Percentiles rank a stretch among this genome's conserved stretches.
phyloP scores from a whole-genome alignment of 2,113 vertebrate species.

The Campylomormyrus numenius region DNA sequence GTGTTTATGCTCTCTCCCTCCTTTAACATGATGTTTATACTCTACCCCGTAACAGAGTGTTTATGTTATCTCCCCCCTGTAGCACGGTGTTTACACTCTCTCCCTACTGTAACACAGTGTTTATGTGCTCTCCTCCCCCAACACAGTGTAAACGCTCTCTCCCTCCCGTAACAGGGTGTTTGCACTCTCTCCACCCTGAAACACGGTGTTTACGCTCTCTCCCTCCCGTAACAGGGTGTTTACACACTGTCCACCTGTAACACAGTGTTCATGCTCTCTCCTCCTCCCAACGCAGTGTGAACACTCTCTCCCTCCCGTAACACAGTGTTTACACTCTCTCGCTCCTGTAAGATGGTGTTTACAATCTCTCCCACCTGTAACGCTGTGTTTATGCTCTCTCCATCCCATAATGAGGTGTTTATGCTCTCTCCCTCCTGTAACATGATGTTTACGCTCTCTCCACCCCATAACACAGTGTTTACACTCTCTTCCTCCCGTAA shows the following conservation, averaged over 20 bases:
- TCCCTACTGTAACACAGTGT: too few relatives aligned
- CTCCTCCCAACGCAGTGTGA: constrained; percentile 31
- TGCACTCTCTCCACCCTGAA: constrained; percentile 21
- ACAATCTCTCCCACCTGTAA: constrained; percentile 26
- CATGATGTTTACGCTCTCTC: constrained; percentile 18
- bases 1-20: neutral
- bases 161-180: neutral
- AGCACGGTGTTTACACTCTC: too few relatives aligned
- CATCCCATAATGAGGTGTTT: too few relatives aligned
- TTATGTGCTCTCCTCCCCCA: neutral
- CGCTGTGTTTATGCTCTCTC: constrained; percentile 18
- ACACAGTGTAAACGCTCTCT: neutral
- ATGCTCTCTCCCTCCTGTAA: neutral
- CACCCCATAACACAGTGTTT: constrained; percentile 32
- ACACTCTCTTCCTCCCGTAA: neutral
- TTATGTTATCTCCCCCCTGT: too few relatives aligned
- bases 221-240: neutral
- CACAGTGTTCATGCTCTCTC: constrained; percentile 18
- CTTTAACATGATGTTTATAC: too few relatives aligned
- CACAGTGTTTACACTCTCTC: constrained; percentile 19
- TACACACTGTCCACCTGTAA: neutral
- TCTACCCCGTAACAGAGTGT: too few relatives aligned
- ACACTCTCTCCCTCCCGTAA: constrained; percentile 34
- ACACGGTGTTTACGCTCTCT: constrained; percentile 17
- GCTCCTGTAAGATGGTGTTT: constrained; percentile 18